Base-by-base conservation (phyloP, 2,888 invertebrate species). In the Acrobasis consociella region DNA sequence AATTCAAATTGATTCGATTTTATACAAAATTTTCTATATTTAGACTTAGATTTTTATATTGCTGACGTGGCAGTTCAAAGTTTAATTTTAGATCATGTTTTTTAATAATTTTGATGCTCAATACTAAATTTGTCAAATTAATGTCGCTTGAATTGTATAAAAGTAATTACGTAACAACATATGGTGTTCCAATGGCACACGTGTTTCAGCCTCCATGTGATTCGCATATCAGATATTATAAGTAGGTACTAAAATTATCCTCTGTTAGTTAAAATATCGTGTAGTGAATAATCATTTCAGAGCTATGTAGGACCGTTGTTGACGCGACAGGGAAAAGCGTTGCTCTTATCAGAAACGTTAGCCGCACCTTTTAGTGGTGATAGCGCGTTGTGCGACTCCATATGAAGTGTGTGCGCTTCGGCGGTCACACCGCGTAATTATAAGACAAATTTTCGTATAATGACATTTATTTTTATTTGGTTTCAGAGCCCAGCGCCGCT, bases 291-390 rank as follows among this genome's bases (percentile, higher is more conserved):
- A 62, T 86, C 72, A 75, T 76, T 76, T 75, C 74, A 76, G 73
- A 81, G 78, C 77, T 76, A 81, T 81, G 80, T 80, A 80, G 84
- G 80, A 81, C 78, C 79, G 81, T 79, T 81, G 81, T 79, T 81
- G 85, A 85, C 86, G 88, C 79, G 81, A 88, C 82, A 85, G 86
- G 89, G 85, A 89, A 89, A 89, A 90, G 84, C 83, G 80, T 77
- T 80, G 84, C 75, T 90, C 89, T 91, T 91, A 91, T 91, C 91
- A 87, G 87, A 82, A 82, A 83, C 86, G 86, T 82, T 83, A 85
- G 89, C 90, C 89, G 89, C 89, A 89, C 91, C 91, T 91, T 89
- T 87, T 82, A 80, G 73, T 78, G 82, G 85, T 88, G 90, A 91
- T 90, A 91, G 87, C 89, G 83, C 75, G 77, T 76, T 76, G 80